phyloP scores from a whole-genome alignment of 1,140 invertebrate genomes.

The Nasonia vitripennis region DNA sequence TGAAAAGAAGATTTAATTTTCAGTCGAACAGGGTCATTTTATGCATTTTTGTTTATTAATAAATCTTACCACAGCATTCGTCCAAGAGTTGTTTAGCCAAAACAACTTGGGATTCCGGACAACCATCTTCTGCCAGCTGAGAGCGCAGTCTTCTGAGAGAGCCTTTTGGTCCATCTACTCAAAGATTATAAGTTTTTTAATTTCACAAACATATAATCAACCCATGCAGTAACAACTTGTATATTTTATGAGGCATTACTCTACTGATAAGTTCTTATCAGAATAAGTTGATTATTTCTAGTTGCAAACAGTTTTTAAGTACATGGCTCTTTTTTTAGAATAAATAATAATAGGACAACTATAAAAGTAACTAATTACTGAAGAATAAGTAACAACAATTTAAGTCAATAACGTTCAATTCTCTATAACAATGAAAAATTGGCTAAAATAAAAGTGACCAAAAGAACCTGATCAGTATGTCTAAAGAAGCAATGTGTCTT shows the following conservation, averaged over 20 bases:
- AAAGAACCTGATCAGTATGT: not conserved
- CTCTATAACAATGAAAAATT: too few species aligned
- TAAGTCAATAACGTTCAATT: too few species aligned
- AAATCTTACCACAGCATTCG: constrained; percentile 79
- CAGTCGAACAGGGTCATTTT: constrained; percentile 60
- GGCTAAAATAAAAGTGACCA: too few species aligned
- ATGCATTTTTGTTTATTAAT: constrained; percentile 45
- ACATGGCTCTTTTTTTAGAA: too few species aligned
- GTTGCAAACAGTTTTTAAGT: not conserved
- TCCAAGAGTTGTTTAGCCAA: constrained; percentile 85
- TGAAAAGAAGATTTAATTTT: constrained; percentile 58
- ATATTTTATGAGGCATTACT: constrained; percentile 5
- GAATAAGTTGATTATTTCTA: constrained; percentile 32
- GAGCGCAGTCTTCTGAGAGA: constrained; percentile 81
- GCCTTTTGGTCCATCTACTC: constrained; percentile 80
- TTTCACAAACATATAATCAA: not conserved
- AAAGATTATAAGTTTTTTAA: constrained; percentile 17
- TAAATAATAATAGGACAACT: too few species aligned
- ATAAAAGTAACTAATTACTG: too few species aligned
- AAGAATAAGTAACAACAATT: too few species aligned
- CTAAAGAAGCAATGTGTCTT: not conserved
- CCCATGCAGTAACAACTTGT: not conserved
- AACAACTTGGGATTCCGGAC: constrained; percentile 87
- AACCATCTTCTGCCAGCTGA: constrained; percentile 86
- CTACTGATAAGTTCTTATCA: constrained; percentile 35